Base-by-base conservation (phyloP, 2,113 vertebrate genomes). In the Osmerus eperlanus region DNA sequence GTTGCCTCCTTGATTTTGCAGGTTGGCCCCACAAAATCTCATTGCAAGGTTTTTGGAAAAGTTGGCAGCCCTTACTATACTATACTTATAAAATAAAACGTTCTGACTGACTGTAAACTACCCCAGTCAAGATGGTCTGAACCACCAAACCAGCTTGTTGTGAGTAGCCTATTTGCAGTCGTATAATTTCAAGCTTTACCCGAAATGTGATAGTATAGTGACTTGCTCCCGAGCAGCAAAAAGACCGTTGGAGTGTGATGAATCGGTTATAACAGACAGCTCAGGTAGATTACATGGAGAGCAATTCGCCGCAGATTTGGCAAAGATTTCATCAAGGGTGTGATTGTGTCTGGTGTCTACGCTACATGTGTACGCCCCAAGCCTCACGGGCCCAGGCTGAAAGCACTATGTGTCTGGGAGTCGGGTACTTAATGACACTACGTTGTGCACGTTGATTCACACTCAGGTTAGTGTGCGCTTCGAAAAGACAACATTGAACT, bases 341-440 rank as follows among this genome's bases (percentile, higher is more conserved):
- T 32, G 73, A 81, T 90, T 92, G 90, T 92, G 82, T 55, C 74
- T 76, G 67, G 80, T 71, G 83, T 86, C 87, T 87, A 81, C 83
- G 85, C 77, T 79, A 84, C 84, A 84, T 87, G 90, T 90, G 88
- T 86, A 82, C 67, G 73, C 79, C 65, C 54, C 54, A 28, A 52
- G 55, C 59, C 29, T 58, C 52, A 47, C 21, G 58, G 41, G 68
- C 75, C 74, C 75, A 29, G 70, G 21, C 78, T 92, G 85, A 91
- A 91, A 90, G 89, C 68, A 62, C 72, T 25, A 21, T 86, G 89
- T 91, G 91, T 91, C 77, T 87, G 21, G 16, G 29, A 76, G 68
- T 56, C 55, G 65, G 51, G 82, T 74, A 83, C 76, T 90, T 91
- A 92, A 91, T 90, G 81, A 89, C 84, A 83, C 86, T 84, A 90